Conservation (phyloP, 2,888 invertebrate species). For the Calameuta idolon region DNA sequence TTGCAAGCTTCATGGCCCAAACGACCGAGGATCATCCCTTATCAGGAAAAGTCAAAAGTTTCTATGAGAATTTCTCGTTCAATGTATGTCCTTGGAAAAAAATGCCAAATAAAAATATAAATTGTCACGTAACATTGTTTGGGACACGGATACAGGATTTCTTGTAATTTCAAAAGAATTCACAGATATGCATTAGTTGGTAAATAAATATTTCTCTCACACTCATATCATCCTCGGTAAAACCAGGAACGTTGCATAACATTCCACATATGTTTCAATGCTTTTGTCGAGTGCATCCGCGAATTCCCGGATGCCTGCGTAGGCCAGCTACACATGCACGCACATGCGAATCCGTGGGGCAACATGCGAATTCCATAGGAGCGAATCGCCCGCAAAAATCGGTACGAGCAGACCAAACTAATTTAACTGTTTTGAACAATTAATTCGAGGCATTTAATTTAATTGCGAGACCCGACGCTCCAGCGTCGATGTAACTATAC, state of each 20-base stretch:
- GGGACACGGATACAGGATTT: no score
- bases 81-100: no score
- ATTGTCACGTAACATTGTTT: no score
- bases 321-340: neutral
- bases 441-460: conserved; percentile 64
- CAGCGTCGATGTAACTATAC: neutral
- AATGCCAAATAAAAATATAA: no score
- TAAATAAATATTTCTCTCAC: neutral
- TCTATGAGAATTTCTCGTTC: no score
- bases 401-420: conserved; percentile 55
- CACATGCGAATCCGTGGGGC: no score
- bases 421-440: conserved; percentile 63
- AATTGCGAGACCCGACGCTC: conserved; percentile 41
- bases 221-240: no score
- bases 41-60: no score
- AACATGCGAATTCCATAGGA: conserved; percentile 18
- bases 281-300: conserved; percentile 11
- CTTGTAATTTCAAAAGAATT: no score
- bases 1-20: conserved; percentile 35
- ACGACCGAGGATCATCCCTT: no score
- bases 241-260: conserved; percentile 10
- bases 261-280: conserved; percentile 31
- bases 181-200: neutral
- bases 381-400: conserved; percentile 52
- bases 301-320: conserved; percentile 19